Base-by-base conservation (phyloP, 1,140 invertebrate species). In the Arion vulgaris region DNA sequence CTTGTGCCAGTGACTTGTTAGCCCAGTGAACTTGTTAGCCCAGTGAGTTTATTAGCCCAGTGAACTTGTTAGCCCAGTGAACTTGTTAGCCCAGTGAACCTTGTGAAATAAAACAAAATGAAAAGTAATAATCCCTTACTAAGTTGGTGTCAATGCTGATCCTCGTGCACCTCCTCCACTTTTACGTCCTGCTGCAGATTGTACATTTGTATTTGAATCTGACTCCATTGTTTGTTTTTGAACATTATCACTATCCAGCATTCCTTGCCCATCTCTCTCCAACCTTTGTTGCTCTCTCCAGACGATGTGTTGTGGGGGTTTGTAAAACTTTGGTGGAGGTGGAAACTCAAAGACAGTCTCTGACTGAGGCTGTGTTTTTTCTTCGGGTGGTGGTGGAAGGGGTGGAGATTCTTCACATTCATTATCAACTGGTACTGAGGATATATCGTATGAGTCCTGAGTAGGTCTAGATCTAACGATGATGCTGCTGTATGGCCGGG, bases 401-500 rank as follows among this genome's bases (percentile, higher is more conserved):
- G 77, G 80, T 4, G 85, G 83, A 38, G 85, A 86, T 17, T 28
- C 49, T 17, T 80, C 81, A 19, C 72, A 71, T 68, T 81, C 74
- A 32, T 74, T 57, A 38, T 77, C 80, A 32, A 66, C 73, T 4
- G 79, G 39, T 26, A 57, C 49, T 74, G 77, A 68, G 23, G 82
- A 74, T 28, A 45, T 51, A 49, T 75, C 77, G 32, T 45, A 75
- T 0, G 79, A 78, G 38, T 51, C 78, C 32, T 68, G 49, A 34
- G 26, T 34, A 19, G 74, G 32, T 62, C 51, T 13, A 36, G 34
- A n/a, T 36, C 68, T 57, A 19, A 80, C 28, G 17, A 82, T 80
- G 45, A 85, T 82, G 77, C 84, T 85, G 77, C 84, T 85, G 77
- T 85, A n/a, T 23, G 83, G 83, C 41, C 83, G 62, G 36, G 81